Evolutionary conservation across 2,797 vertebrate species (phyloP), one percentile per base, ranked within the genome.

Genomic region (Phylloscopus collybita): DNA sequence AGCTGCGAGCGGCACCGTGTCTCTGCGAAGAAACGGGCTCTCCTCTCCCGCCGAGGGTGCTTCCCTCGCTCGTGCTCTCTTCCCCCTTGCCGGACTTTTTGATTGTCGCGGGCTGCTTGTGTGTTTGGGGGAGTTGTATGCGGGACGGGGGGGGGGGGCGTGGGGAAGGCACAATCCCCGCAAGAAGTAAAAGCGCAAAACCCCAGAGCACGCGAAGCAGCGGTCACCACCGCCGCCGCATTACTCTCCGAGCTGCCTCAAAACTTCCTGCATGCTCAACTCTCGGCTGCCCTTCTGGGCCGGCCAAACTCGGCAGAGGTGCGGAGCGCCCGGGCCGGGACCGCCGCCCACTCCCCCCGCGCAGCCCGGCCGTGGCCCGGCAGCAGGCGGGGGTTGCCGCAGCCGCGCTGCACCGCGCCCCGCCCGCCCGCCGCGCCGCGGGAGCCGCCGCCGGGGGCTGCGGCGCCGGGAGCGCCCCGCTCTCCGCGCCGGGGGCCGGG

Each of bases 251-350:
- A 64, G 92, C 94, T 72, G 69, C 64, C 78, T 78, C 42, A 95
- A 84, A 91, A 95, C 97, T 97, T 96, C 97, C 96, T 95, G 94
- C 96, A 66, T 7, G 93, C 95, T 51, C 72, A 93, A 95, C 93
- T 97, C 89, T 72, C 54, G 12, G 54, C 80, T 30, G 69, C 74
- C 18, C 29, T n/a, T 57, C 74, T 75, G 86, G 50, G 84, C 74
- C 65, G 51, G 57, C 83, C 53, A 15, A 64, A 50, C 66, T 70
- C 86, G 51, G 64, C 72, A 13, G 85, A 86, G 92, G 92, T 90
- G 92, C 57, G 70, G 44, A 72, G 30, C 9, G 17, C 56, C 59
- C 23, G 67, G 22, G 66, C 66, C 73, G 50, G 47, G 29, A 21
- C 74, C 6, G 64, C 64, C 85, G 70, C 92, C 57, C 69, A 29